A percentile compares a stretch with the other conserved stretches of the same genome.
Evolutionary conservation across 2,888 invertebrate species (phyloP).

Genomic region (Torymus aiolomorphi): DNA sequence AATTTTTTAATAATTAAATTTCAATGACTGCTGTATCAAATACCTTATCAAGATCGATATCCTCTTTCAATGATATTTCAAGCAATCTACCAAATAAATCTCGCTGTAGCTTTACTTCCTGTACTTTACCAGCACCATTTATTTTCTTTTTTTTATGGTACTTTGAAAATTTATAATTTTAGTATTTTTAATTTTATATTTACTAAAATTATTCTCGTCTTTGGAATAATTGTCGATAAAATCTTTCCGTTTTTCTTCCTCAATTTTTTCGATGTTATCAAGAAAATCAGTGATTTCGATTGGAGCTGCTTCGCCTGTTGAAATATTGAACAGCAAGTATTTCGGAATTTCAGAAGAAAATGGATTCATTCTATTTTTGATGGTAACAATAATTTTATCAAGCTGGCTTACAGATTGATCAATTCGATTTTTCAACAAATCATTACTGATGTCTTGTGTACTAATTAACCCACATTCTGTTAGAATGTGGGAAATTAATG

Average conservation of each 20-base stretch:
- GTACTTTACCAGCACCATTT: conserved; percentile 60
- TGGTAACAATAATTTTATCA: conserved; percentile 18
- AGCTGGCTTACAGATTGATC: neutral
- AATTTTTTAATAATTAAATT: too few species aligned
- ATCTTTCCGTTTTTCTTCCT: neutral
- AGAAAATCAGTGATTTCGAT: neutral
- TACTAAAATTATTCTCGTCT: conserved; percentile 47
- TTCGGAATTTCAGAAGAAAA: conserved; percentile 2
- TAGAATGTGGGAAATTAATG: neutral
- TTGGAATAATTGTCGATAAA: conserved; percentile 4
- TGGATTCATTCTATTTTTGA: conserved; percentile 24
- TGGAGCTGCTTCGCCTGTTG: neutral
- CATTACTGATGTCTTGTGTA: neutral
- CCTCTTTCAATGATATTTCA: conserved; percentile 59
- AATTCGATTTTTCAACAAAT: neutral
- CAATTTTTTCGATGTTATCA: neutral
- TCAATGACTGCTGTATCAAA: neutral
- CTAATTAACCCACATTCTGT: neutral
- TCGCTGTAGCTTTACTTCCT: conserved; percentile 62
- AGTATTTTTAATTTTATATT: conserved; percentile 62
- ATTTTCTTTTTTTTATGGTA: conserved; percentile 54
- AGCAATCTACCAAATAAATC: conserved; percentile 66
- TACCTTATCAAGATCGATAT: conserved; percentile 57
- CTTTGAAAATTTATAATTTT: conserved; percentile 60
- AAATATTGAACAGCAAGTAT: conserved; percentile 10